Evolutionary conservation across 2,888 invertebrate genomes (phyloP).

Genomic region (Parthenolecanium corni): DNA sequence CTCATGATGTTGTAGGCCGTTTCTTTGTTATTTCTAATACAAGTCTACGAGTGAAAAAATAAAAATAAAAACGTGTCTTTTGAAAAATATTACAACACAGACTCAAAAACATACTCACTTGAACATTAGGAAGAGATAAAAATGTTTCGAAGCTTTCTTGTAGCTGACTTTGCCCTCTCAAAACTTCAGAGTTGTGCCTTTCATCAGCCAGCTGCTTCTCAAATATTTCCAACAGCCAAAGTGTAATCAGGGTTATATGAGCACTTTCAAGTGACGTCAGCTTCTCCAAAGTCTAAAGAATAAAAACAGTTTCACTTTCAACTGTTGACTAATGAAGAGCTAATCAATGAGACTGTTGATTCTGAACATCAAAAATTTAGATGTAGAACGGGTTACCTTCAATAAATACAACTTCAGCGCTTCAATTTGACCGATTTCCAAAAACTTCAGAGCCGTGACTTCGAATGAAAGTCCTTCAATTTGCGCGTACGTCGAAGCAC

Average conservation of each 20-base stretch:
- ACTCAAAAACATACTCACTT: conserved; percentile 37
- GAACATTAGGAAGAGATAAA: conserved; percentile 55
- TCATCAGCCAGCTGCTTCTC: conserved; percentile 75
- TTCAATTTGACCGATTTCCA: conserved; percentile 59
- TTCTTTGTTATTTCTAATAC: conserved; percentile 66
- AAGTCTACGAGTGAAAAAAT: conserved; percentile 44
- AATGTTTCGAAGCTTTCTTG: conserved; percentile 71
- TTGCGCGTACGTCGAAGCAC: conserved; percentile 79
- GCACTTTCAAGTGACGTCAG: conserved; percentile 65
- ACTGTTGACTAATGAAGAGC: background rate
- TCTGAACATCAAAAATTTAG: background rate
- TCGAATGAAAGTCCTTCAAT: conserved; percentile 80
- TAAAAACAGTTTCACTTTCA: background rate
- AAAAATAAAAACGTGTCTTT: background rate
- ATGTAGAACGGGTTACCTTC: conserved; percentile 40
- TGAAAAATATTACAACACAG: background rate
- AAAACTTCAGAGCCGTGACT: conserved; percentile 82
- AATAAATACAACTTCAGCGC: conserved; percentile 80
- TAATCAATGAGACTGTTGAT: background rate
- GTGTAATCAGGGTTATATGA: conserved; percentile 80
- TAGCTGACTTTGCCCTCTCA: conserved; percentile 46
- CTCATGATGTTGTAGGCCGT: conserved; percentile 83
- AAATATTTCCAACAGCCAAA: conserved; percentile 90
- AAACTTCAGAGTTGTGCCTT: conserved; percentile 35
- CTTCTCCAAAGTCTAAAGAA: conserved; percentile 54